phyloP scores from a whole-genome alignment of 2,113 vertebrate genomes.

The Bubo scandiacus region DNA sequence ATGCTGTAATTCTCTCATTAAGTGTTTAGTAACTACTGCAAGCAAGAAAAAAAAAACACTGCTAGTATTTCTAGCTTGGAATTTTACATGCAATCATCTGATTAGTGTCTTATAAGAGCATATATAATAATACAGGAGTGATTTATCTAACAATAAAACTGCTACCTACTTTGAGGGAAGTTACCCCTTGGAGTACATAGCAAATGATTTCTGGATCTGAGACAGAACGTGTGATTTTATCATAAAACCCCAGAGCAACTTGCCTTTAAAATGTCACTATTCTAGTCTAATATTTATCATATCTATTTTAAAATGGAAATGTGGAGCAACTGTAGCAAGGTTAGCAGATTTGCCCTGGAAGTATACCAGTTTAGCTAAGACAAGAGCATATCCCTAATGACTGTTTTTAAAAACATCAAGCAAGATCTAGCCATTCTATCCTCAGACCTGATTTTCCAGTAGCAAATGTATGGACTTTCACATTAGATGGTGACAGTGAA shows the following conservation, averaged over 20 bases:
- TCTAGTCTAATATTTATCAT: not conserved
- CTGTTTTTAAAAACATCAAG: not conserved
- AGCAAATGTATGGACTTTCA: not conserved
- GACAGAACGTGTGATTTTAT: not conserved
- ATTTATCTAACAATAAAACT: not conserved
- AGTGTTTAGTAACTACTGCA: not conserved
- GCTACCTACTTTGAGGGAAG: not conserved
- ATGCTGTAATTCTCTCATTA: not conserved
- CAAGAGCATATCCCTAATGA: accelerated
- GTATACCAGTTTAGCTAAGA: not conserved
- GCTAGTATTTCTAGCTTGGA: not conserved
- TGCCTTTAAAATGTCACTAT: not conserved
- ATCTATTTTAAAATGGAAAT: not conserved
- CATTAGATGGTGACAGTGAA: not conserved
- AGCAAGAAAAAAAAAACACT: not conserved
- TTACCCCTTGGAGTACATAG: not conserved
- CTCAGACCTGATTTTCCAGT: not conserved
- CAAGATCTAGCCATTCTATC: not conserved
- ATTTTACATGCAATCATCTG: not conserved
- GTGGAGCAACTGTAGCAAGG: not conserved
- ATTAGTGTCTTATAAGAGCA: not conserved
- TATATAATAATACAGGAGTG: not conserved
- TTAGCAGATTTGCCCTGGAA: not conserved
- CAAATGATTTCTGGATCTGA: not conserved
- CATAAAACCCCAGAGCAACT: not conserved